Base-by-base conservation (phyloP, 2,113 vertebrate species). In the Edolisoma coerulescens region DNA sequence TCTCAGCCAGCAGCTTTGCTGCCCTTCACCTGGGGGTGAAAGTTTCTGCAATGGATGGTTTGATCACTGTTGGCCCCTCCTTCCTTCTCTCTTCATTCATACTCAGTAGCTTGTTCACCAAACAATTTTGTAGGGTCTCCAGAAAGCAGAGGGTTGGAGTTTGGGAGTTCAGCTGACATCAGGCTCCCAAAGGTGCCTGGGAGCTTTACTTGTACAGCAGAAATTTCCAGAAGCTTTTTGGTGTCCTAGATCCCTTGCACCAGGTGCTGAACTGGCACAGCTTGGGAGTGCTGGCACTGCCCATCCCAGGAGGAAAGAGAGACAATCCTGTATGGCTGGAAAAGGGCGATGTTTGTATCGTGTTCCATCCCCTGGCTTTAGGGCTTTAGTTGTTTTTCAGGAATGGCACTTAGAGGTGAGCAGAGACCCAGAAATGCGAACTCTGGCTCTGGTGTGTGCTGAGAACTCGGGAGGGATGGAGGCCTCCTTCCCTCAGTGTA, bases 281-380 rank as follows among this genome's bases (percentile, higher is more conserved):
- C 49, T 52, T 30, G 33, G 37, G 68, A n/a, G 32, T 28, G 49
- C 78, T 57, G 9, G 13, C 1, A 2, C 23, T 39, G 64, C 71
- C 45, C 0, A 0, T 20, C 18, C 22, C 67, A 30, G 35, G 16
- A n/a, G 60, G 26, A 61, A 19, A 21, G 8, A 57, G 60, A 23
- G 64, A 28, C 20, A 14, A 9, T 39, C 37, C 49, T 52, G 14
- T 19, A 3, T 12, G 33, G 35, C 19, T 79, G 78, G 27, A 27
- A 45, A 47, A 64, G 19, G 22, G 24, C 2, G 1, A 4, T 22
- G 24, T 74, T 54, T 70, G 14, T 45, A 1, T 52, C 12, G 24
- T 26, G 13, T 56, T 73, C 21, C 5, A 24, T 19, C 27, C 17
- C 28, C 4, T 24, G 50, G 53, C 49, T 68, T 82, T 35, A 60